Conservation (phyloP, 1,140 invertebrate genomes). For the Rhynchophorus ferrugineus region DNA sequence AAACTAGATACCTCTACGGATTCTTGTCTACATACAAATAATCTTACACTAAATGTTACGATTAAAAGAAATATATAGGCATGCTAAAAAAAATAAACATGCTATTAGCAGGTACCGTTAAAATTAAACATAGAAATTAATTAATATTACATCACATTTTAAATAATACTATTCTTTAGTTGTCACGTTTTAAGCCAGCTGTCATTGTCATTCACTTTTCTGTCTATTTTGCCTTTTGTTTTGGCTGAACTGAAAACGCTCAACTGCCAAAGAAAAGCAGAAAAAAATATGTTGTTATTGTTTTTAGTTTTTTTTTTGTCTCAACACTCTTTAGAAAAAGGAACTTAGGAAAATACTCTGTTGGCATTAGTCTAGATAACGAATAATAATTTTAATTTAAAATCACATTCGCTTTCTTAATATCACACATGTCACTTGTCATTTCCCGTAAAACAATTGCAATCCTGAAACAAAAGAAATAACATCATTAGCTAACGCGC, state of each 20-base stretch:
- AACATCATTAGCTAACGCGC: constrained; percentile 9
- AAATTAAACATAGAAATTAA: constrained; percentile 11
- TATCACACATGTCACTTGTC: constrained; percentile 21
- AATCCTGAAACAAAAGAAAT: constrained; percentile 31
- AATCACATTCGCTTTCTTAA: constrained; percentile 10
- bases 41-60: constrained; percentile 5
- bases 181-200: constrained; percentile 17
- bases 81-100: constrained; percentile 15
- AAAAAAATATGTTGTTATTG: too few relatives aligned
- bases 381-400: constrained; percentile 19
- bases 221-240: too few relatives aligned
- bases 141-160: constrained; percentile 25
- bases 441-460: constrained; percentile 15
- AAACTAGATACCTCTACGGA: constrained; percentile 8
- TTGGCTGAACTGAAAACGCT: constrained; percentile 16
- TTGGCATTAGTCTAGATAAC: constrained; percentile 3
- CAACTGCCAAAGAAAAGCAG: too few relatives aligned
- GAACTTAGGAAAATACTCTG: constrained; percentile 12
- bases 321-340: too few relatives aligned
- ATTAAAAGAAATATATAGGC: constrained; percentile 16
- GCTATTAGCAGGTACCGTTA: constrained; percentile 22
- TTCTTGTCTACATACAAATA: constrained; percentile 17
- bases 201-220: too few relatives aligned
- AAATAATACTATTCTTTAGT: constrained; percentile 19
- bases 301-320: too few relatives aligned